These are phyloP conservation scores for Apeltes quadracus DNA, from an alignment of 2,113 vertebrate genomes.

Conservation along the genomic window DNA sequence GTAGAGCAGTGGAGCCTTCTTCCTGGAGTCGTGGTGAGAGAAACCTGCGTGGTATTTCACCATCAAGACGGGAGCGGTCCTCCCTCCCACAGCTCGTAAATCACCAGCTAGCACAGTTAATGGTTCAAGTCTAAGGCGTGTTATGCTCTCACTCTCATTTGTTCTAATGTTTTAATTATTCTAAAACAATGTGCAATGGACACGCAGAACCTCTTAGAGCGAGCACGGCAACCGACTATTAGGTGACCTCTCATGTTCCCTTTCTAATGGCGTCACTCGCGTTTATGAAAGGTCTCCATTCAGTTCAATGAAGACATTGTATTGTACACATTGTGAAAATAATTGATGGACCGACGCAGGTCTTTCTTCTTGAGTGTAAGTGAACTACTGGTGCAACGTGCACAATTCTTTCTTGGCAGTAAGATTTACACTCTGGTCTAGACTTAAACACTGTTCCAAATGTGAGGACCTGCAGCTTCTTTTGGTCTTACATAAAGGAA, in stretches of 20 bases:
- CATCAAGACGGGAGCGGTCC: constrained; percentile 9
- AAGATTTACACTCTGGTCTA: no score
- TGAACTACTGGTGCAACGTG: background rate
- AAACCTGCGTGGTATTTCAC: constrained; percentile 27
- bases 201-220: no score
- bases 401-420: background rate
- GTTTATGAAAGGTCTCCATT: constrained; percentile 3
- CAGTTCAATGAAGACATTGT: constrained; percentile 9
- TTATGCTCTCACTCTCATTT: constrained; percentile 16
- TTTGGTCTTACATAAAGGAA: background rate
- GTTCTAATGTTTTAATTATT: constrained; percentile 17
- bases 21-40: constrained; percentile 41
- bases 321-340: constrained; percentile 1
- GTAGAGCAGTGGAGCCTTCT: constrained; percentile 49
- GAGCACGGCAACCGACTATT: background rate
- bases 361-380: background rate
- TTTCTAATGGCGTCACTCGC: constrained; percentile 26
- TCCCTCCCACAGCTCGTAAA: constrained; percentile 28
- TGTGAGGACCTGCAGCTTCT: background rate
- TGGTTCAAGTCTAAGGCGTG: constrained; percentile 5
- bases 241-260: constrained; percentile 29
- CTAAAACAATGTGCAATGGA: background rate
- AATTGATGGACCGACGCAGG: background rate
- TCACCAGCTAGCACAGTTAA: constrained; percentile 30
- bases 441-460: no score